Percentiles rank a stretch among this genome's conserved stretches.
These are phyloP conservation scores for Pitta sordida DNA, from an alignment of 2,113 vertebrate genomes.

Conservation along the genomic window DNA sequence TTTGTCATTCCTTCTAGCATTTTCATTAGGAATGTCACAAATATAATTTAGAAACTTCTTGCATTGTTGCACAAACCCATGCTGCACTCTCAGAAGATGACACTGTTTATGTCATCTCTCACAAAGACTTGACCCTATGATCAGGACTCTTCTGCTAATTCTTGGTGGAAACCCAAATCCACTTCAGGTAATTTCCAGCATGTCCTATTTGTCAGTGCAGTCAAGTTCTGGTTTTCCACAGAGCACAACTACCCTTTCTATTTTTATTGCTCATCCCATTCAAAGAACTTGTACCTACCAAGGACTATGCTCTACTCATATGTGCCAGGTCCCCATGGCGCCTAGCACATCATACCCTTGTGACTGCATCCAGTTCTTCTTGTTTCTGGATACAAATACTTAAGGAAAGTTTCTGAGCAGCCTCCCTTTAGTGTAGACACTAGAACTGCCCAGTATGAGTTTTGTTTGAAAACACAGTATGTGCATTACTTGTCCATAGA, in stretches of 20 bases:
- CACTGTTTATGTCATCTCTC: not conserved
- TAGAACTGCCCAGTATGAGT: not conserved
- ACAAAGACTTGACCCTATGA: not conserved
- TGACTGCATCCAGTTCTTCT: not conserved
- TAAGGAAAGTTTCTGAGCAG: not conserved
- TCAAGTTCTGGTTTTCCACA: not conserved
- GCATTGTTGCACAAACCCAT: not conserved
- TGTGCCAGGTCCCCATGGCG: not conserved
- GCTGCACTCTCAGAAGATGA: not conserved
- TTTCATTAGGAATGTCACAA: not conserved
- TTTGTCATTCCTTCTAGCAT: not conserved
- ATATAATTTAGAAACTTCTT: not conserved
- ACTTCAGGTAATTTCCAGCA: not conserved
- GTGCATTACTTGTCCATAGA: not conserved
- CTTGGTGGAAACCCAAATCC: not conserved
- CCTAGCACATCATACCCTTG: not conserved
- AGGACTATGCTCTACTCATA: not conserved
- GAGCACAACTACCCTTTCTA: not conserved
- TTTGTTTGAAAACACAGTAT: not conserved
- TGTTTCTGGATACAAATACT: not conserved
- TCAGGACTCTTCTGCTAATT: not conserved
- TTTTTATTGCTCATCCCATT: not conserved
- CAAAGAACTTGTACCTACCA: not conserved
- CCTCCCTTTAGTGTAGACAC: not conserved
- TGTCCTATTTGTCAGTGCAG: fast-evolving